Base-by-base conservation (phyloP, 2,888 invertebrate genomes). In the Meteorus cinctellus region DNA sequence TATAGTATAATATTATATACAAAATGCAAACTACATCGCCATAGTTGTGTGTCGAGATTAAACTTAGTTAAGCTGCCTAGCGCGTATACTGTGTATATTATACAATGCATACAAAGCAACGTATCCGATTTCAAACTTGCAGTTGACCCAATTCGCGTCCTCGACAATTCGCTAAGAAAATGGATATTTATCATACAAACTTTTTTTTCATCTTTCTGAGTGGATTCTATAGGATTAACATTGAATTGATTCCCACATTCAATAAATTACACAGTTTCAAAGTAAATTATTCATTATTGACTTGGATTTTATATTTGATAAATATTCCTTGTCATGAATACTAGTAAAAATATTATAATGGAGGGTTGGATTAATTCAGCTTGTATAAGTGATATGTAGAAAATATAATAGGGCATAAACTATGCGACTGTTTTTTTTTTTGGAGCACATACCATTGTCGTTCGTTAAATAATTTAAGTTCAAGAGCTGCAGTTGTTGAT, bases 381-480 rank as follows among this genome's bases (percentile, higher is more conserved):
- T 8, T 19, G 24, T 14, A 66, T 24, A 24, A 3, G 19, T 24
- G 19, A 66, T 41, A 67, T 45, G 41, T 24, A 34, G 34, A 34
- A 34, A 34, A 60, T 60, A 27, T 24, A 14, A 41, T 45, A 27
- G 19, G 19, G 24, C 19, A 55, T 55, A 55, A 19, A 55, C 55
- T 55, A 55, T 55, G 19, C 4, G 55, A 55, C 55, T 55, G 55
- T 55, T 19, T 19, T 55, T 19, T 55, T 24, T 24, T 4, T 10
- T 24, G 5, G 8, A 8, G n/a, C 55, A 10, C 55, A 55, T 55
- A 62, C 16, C 14, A 29, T 62, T 14, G 1, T 63, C n/a, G 24
- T 19, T 34, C 24, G 36, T 34, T 36, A 63, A 63, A 72, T 63
- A 60, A 72, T 36, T 62, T 14, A 72, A 72, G 72, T 72, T 62